Base-by-base conservation (phyloP, 2,888 invertebrate species). In the Ochropleura leucogaster region DNA sequence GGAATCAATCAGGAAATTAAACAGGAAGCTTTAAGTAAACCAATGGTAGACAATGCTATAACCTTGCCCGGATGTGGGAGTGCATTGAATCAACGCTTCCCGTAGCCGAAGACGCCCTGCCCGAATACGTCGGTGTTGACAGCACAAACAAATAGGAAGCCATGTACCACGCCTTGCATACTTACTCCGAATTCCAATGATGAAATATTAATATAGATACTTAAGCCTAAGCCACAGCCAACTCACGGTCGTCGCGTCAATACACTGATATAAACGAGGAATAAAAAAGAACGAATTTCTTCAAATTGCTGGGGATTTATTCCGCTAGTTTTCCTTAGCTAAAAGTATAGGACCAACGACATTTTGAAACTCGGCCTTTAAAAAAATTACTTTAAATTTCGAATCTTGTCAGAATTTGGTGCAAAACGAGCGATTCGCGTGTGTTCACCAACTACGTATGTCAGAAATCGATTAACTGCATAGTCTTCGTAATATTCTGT, bases 51-150 rank as follows among this genome's bases (percentile, higher is more conserved):
- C 92, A 92, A 90, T 91, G 87, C 89, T 77, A 88, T 87, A 89
- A 87, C 87, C 87, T 87, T 51, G 78, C 80, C 92, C 94, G 95
- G 95, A 95, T 89, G 92, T 85, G 79, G 73, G 92, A 91, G 92
- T 94, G 94, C 94, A 93, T 94, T 94, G 93, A 93, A 92, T 92
- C 92, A 89, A 89, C 86, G 85, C 89, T 86, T 87, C 85, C 85
- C 83, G 85, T 79, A 59, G 65, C 64, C 66, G 55, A 82, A 84
- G 85, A 74, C 81, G 69, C 72, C 75, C 77, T 88, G 72, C 79
- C 87, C 84, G 88, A 87, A 88, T 85, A 80, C 51, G 87, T 83
- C 78, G 77, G 80, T 79, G 84, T 83, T 83, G 85, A 87, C 80
- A 82, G 82, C 71, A 74, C 77, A 83, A 82, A 83, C 83, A 74